Percentiles rank a stretch among this genome's conserved stretches.
phyloP scores from a whole-genome alignment of 2,113 vertebrate genomes.

The Ibidorhyncha struthersii region DNA sequence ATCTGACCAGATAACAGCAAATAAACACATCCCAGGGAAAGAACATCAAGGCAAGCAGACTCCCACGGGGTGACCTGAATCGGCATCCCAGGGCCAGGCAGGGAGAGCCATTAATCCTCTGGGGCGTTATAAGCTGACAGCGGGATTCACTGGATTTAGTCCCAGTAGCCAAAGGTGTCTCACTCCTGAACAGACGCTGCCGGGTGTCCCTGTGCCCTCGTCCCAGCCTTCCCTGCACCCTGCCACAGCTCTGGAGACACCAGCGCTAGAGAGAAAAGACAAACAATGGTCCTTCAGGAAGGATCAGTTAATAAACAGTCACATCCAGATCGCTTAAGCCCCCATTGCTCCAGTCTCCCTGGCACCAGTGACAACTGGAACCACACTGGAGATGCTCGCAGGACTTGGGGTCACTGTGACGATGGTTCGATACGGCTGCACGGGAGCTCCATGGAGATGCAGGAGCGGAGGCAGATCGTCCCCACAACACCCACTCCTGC shows the following conservation, averaged over 20 bases:
- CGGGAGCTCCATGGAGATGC: neutral
- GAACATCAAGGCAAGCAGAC: neutral
- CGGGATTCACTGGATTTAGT: neutral
- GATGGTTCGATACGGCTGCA: rapidly evolving
- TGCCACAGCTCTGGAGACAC: neutral
- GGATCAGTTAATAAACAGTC: neutral
- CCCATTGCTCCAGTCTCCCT: rapidly evolving
- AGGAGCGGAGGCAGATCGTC: neutral
- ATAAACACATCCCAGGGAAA: neutral
- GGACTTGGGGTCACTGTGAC: rapidly evolving
- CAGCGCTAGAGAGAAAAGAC: neutral
- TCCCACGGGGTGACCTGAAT: neutral
- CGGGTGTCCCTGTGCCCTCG: neutral
- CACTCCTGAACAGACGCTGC: neutral
- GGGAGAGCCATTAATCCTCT: neutral
- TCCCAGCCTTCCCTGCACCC: neutral
- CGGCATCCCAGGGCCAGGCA: neutral
- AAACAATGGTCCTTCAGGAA: neutral
- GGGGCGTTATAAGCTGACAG: rapidly evolving
- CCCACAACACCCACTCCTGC: neutral
- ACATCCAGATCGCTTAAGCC: neutral
- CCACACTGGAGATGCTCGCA: rapidly evolving
- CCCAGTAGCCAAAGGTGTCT: neutral
- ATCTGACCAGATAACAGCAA: neutral
- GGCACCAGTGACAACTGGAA: neutral